Percentiles rank a stretch among this genome's conserved stretches.
Conservation (phyloP, 2,888 invertebrate species). For the Drosophila atroscutellata region DNA sequence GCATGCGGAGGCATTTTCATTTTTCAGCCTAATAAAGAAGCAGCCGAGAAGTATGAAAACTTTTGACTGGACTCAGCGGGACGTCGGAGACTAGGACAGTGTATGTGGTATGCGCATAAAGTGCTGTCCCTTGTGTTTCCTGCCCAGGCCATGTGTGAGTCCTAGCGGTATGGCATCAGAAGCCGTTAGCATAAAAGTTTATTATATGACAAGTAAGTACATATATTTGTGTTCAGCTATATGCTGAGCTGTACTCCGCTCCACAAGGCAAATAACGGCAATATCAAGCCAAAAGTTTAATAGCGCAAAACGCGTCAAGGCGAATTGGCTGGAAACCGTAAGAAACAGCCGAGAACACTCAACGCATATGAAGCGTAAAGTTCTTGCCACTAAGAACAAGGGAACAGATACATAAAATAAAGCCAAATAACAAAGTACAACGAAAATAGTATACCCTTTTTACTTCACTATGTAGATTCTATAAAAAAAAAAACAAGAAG, state of each 20-base stretch:
- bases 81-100: constrained; percentile 21
- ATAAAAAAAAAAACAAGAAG: background rate
- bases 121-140: constrained; percentile 41
- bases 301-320: constrained; percentile 72
- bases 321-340: constrained; percentile 75
- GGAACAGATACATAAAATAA: constrained; percentile 38
- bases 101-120: constrained; percentile 56
- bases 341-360: constrained; percentile 54
- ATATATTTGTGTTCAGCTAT: constrained; percentile 62
- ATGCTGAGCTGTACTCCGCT: constrained; percentile 28
- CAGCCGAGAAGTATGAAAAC: constrained; percentile 53
- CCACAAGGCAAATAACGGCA: constrained; percentile 60
- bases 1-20: constrained; percentile 53
- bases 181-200: constrained; percentile 76
- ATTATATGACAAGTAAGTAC: constrained; percentile 77
- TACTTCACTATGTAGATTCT: background rate
- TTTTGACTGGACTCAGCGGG: constrained; percentile 51
- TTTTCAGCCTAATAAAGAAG: constrained; percentile 76
- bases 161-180: constrained; percentile 62
- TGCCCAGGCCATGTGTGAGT: constrained; percentile 61
- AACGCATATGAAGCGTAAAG: constrained; percentile 69
- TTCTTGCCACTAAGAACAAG: constrained; percentile 35
- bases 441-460: constrained; percentile 36
- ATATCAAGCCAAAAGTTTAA: constrained; percentile 76
- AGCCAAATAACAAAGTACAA: constrained; percentile 11